Evolutionary conservation across 2,888 invertebrate species (phyloP).

Genomic region (Matsumyia berberina): DNA sequence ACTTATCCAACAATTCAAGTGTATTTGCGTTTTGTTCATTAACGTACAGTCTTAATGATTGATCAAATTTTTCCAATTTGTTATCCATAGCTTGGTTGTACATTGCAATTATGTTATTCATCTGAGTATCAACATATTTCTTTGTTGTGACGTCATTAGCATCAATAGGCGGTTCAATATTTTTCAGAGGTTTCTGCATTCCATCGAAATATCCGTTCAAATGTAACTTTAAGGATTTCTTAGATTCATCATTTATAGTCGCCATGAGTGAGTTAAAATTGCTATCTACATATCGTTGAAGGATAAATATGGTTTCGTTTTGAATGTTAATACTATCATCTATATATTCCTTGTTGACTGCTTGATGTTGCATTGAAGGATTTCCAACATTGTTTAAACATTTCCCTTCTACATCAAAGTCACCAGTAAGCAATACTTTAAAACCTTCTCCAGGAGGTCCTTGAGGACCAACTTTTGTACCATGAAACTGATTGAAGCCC

Average conservation of each 20-base stretch:
- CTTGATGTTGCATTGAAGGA: too few relatives aligned
- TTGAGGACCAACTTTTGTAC: background rate
- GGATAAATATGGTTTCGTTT: too few relatives aligned
- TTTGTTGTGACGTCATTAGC: background rate
- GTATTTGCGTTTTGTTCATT: background rate
- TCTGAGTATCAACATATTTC: background rate
- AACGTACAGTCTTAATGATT: background rate
- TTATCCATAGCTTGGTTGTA: background rate
- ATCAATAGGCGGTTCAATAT: background rate
- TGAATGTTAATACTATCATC: too few relatives aligned
- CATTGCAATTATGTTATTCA: background rate
- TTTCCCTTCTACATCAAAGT: too few relatives aligned
- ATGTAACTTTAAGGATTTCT: background rate
- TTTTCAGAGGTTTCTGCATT: background rate
- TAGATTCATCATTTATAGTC: background rate
- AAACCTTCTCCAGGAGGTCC: background rate
- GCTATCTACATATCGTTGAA: too few relatives aligned
- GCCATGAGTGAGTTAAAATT: background rate
- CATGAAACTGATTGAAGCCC: background rate
- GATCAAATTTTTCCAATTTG: background rate
- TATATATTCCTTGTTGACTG: too few relatives aligned
- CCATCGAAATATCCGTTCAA: background rate
- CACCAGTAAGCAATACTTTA: too few relatives aligned
- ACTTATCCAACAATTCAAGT: background rate
- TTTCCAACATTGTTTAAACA: too few relatives aligned